Evolutionary conservation across 2,113 vertebrate genomes (phyloP), one percentile per base, ranked within the genome.

Genomic region (Danionella cerebrum): DNA sequence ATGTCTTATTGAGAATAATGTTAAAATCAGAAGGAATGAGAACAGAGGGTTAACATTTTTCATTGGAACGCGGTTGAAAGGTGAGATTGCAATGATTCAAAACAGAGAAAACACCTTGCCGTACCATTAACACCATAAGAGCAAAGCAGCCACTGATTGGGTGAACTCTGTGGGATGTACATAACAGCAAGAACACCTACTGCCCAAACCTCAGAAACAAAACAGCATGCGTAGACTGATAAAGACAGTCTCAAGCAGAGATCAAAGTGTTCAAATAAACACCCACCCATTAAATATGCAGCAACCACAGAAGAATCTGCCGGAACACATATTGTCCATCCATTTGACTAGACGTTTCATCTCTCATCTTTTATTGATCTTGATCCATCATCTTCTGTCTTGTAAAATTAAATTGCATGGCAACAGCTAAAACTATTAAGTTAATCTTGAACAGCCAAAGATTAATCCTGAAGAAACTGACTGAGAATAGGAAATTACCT

Each of bases 111-210:
- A 45, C n/a, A 45, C 21, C 25, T 4, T n/a, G 5, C 42, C n/a
- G 31, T 8, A 24, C 48, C 36, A 50, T 64, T 64, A 36, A 33
- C 27, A 48, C 47, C 29, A 48, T 48, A 64, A 31, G 36, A 48
- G 19, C 59, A 14, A 35, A 48, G 24, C 27, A 48, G 14, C 41
- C 19, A 48, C 16, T 36, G 44, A 64, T 36, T 64, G 42, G 41
- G 16, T 60, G 12, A n/a, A 60, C 58, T 60, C 57, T 45, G 58
- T 60, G 58, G 60, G 60, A 31, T 5, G 44, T 24, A 48, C 14
- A 27, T 48, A 45, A 48, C 59, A 48, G 42, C 48, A 6, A 22
- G 60, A 44, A 36, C 60, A 60, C 58, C 25, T 45, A 60, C 58
- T 16, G n/a, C n/a, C n/a, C n/a, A n/a, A 31, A 31, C 25, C 58